phyloP scores from a whole-genome alignment of 1,140 invertebrate species.

The Drosophila tropicalis region DNA sequence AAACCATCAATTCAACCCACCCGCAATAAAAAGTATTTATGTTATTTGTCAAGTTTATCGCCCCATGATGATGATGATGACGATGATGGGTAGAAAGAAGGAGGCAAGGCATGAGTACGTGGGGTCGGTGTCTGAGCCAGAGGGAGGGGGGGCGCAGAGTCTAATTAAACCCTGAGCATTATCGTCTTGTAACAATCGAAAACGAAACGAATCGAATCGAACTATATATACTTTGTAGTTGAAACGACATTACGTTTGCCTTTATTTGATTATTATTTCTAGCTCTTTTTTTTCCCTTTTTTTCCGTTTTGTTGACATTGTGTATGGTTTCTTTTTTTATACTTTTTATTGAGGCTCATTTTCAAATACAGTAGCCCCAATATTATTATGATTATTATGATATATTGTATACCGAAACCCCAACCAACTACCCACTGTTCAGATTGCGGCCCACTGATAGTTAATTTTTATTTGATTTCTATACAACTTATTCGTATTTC shows the following conservation, averaged over 20 bases:
- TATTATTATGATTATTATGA: conserved; percentile 19
- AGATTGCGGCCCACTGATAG: conserved; percentile 52
- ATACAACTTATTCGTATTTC: conserved; percentile 20
- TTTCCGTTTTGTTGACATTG: conserved; percentile 16
- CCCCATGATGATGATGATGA: conserved; percentile 4
- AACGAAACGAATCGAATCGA: neutral
- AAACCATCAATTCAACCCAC: conserved; percentile 42
- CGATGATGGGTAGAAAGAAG: neutral
- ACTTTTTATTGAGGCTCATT: conserved; percentile 53
- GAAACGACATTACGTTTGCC: conserved; percentile 41
- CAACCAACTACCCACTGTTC: conserved; percentile 19
- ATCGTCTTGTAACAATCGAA: conserved; percentile 75
- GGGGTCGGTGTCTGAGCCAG: no score
- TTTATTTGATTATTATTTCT: conserved; percentile 14
- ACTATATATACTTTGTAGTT: neutral
- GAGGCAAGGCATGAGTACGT: neutral
- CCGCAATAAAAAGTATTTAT: conserved; percentile 80
- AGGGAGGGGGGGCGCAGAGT: conserved; percentile 16
- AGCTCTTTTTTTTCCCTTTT: neutral
- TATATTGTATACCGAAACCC: conserved; percentile 41
- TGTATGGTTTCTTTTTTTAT: conserved; percentile 3
- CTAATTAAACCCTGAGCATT: conserved; percentile 73
- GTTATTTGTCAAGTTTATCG: conserved; percentile 81
- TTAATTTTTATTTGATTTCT: conserved; percentile 69
- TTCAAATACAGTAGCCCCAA: conserved; percentile 59